Percentiles rank a stretch among this genome's conserved stretches.
These are phyloP conservation scores for Candidula unifasciata DNA, from an alignment of 2,888 invertebrate genomes.

Conservation along the genomic window DNA sequence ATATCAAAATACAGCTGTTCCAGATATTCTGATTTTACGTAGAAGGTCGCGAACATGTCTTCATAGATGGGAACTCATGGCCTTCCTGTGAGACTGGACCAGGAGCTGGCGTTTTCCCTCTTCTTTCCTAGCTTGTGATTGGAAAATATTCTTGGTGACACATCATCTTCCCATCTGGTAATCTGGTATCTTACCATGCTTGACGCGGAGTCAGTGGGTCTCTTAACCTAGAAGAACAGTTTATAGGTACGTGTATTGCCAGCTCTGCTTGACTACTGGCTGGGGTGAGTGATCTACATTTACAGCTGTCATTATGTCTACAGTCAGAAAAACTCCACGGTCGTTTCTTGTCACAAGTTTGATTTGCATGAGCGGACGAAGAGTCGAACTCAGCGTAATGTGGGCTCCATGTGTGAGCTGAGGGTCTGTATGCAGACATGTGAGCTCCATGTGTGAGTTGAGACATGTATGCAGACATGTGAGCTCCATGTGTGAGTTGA, in stretches of 20 bases:
- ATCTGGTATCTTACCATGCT: constrained; percentile 65
- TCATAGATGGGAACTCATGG: not conserved
- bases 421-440: constrained; percentile 58
- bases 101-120: constrained; percentile 23
- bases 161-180: no score
- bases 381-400: not conserved
- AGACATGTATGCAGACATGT: no score
- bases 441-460: no score
- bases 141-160: constrained; percentile 66
- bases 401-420: constrained; percentile 25
- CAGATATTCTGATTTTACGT: constrained; percentile 22
- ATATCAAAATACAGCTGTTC: constrained; percentile 1
- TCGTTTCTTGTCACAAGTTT: constrained; percentile 61
- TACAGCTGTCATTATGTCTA: not conserved
- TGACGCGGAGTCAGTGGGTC: constrained; percentile 59
- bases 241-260: not conserved
- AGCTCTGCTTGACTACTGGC: constrained; percentile 7
- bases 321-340: not conserved
- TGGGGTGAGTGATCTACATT: constrained; percentile 18
- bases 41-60: constrained; percentile 32
- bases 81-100: constrained; percentile 25
- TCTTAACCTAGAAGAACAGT: constrained; percentile 50
- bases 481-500: constrained; percentile 32
- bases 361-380: constrained; percentile 56
- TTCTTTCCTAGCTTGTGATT: constrained; percentile 55